Evolutionary conservation across 2,888 invertebrate species (phyloP).

Genomic region (Yponomeuta sedellus): DNA sequence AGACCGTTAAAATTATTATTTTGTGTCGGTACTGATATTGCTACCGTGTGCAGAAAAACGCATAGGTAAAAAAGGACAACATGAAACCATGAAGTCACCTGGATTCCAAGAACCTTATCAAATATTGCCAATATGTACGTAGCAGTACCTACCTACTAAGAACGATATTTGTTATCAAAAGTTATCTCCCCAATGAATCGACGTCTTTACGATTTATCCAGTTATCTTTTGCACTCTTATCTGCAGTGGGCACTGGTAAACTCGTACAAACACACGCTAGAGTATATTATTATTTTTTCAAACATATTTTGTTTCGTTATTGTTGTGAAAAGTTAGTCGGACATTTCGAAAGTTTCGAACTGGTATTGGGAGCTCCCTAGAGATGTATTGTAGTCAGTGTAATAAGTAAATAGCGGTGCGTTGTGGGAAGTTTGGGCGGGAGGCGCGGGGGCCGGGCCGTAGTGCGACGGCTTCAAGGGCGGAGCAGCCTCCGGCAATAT

Average conservation of each 20-base stretch:
- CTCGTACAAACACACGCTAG: neutral
- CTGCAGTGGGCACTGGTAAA: neutral
- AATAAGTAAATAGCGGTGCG: slow-evolving; percentile 2
- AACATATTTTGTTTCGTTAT: neutral
- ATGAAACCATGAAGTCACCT: neutral
- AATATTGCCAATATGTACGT: neutral
- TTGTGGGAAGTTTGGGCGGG: slow-evolving; percentile 19
- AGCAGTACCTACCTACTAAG: neutral
- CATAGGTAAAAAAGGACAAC: neutral
- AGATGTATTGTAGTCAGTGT: neutral
- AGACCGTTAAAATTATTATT: too few relatives aligned
- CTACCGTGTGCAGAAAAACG: neutral
- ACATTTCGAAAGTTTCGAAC: neutral
- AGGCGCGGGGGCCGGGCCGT: slow-evolving; percentile 24
- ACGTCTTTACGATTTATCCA: neutral
- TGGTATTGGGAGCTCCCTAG: neutral
- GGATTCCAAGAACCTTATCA: slow-evolving; percentile 1
- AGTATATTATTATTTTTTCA: neutral
- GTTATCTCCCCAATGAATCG: slow-evolving; percentile 4
- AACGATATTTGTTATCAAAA: neutral
- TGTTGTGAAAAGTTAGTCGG: too few relatives aligned
- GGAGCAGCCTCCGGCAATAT: slow-evolving; percentile 49
- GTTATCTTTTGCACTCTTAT: neutral
- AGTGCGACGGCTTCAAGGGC: slow-evolving; percentile 45
- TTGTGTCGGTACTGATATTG: too few relatives aligned